Conservation (phyloP, 2,113 vertebrate genomes). For the Poecile atricapillus region DNA sequence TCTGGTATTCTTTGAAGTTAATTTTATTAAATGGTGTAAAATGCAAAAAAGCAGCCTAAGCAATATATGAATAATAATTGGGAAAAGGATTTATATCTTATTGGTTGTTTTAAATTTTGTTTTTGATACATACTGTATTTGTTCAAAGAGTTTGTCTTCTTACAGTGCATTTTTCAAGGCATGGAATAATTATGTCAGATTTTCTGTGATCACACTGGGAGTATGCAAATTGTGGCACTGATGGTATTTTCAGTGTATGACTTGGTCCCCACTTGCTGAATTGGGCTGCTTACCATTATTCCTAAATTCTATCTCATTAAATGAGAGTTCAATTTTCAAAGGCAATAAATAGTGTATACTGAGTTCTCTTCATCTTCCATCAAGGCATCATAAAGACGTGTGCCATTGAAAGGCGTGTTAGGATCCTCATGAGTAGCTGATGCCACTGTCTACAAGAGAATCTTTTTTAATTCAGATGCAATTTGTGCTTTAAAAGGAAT, state of each 20-base stretch:
- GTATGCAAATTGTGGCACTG: not conserved
- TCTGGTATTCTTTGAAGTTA: conserved; percentile 3
- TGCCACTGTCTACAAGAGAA: not conserved
- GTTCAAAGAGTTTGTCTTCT: not conserved
- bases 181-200: not conserved
- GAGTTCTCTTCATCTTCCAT: not conserved
- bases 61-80: not conserved
- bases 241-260: not conserved
- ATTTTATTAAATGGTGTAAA: not conserved
- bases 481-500: not conserved
- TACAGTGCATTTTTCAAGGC: not conserved
- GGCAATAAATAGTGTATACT: not conserved
- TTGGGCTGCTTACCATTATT: not conserved
- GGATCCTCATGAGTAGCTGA: not conserved
- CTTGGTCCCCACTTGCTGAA: not conserved
- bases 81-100: not conserved
- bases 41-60: not conserved
- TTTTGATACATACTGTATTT: not conserved
- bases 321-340: not conserved
- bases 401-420: not conserved
- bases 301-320: not conserved
- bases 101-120: not conserved
- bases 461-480: not conserved
- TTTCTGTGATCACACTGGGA: not conserved
- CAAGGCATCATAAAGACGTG: not conserved